Evolutionary conservation across 2,797 vertebrate genomes (phyloP), one percentile per base, ranked within the genome.

Genomic region (Sitta carolinensis): DNA sequence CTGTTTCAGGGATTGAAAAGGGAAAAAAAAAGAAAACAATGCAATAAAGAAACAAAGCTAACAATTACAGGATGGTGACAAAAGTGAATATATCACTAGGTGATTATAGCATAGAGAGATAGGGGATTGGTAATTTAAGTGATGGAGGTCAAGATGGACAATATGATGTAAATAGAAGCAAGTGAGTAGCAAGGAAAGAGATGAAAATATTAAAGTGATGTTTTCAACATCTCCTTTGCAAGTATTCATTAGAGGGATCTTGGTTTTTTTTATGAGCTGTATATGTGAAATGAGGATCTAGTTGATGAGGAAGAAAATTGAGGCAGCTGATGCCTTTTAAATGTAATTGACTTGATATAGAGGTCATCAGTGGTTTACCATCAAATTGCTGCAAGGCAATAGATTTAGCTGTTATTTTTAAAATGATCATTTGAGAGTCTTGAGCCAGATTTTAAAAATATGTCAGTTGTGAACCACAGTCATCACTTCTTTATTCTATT

Each of bases 21-120:
- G 38, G 52, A 7, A 69, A 62, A 57, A 86, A 43, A 88, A 81
- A 26, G 80, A 18, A 61, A 16, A 20, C 25, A 38, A 8, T 58
- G 20, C 42, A 90, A 58, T 64, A 66, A 88, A 89, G 48, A 94
- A 94, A 91, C 52, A 93, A 94, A 94, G 42, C 23, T 80, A 50
- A 30, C 23, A 50, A 73, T 93, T 94, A 48, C 6, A 42, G 12
- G 29, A 43, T 63, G 40, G 20, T 66, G 58, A 72, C 54, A 47
- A 61, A 90, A 89, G 38, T 57, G 11, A 27, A 20, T 87, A 3
- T 63, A 34, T 79, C 79, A 83, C 50, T 38, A 17, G 14, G 13
- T 82, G 63, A 66, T 89, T 77, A 29, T 30, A 85, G 22, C 7
- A 10, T 38, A 45, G 73, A 68, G 75, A 90, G 66, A 73, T 75